Evolutionary conservation across 2,113 vertebrate genomes (phyloP).

Genomic region (Thamnophis sirtalis): DNA sequence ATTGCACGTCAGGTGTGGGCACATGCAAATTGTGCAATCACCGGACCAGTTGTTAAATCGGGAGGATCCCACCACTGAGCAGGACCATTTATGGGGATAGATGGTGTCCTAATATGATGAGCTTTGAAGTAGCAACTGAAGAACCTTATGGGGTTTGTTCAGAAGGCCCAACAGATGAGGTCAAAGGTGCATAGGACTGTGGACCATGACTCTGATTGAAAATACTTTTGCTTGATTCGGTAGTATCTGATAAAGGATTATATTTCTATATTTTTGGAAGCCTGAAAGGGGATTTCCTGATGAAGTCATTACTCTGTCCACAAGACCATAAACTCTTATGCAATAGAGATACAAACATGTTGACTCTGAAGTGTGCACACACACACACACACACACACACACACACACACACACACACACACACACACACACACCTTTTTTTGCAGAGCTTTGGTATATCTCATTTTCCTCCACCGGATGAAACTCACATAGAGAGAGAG

Average conservation of each 20-base stretch:
- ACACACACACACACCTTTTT: constrained; percentile 27
- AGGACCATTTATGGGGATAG: constrained; percentile 52
- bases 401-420: constrained; percentile 8
- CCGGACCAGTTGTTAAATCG: no score
- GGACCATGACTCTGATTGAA: constrained; percentile 65
- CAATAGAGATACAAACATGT: constrained; percentile 58
- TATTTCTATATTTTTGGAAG: constrained; percentile 72
- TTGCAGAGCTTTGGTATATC: constrained; percentile 54
- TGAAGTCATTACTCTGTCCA: constrained; percentile 72
- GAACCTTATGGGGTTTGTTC: background rate
- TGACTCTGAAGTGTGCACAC: constrained; percentile 38
- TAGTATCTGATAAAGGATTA: constrained; percentile 70
- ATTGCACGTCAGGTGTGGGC: no score
- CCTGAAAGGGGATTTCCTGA: constrained; percentile 77
- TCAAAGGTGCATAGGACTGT: constrained; percentile 26
- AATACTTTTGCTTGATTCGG: constrained; percentile 71
- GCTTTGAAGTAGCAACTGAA: constrained; percentile 12
- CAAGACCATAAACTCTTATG: constrained; percentile 58
- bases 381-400: constrained; percentile 8
- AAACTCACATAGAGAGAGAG: background rate
- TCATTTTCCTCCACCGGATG: constrained; percentile 33
- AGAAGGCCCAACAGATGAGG: background rate
- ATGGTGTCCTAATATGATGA: constrained; percentile 32
- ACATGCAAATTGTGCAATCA: no score
- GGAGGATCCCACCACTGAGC: background rate